Evolutionary conservation across 2,113 vertebrate genomes (phyloP).

Genomic region (Channa maculata): DNA sequence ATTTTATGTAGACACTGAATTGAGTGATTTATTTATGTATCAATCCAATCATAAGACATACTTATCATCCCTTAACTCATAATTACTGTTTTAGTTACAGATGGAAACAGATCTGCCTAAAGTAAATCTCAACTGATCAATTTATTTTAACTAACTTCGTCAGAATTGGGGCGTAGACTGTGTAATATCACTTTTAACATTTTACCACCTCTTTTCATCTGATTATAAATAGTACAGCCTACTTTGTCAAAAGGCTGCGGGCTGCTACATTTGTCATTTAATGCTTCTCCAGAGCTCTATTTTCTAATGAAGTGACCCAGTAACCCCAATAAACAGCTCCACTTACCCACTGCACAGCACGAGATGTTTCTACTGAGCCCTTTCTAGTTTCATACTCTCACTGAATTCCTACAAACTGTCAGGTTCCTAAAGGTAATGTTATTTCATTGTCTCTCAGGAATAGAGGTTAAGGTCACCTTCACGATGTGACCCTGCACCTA

Average conservation of each 20-base stretch:
- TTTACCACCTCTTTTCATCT: too few species aligned
- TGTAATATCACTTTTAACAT: too few species aligned
- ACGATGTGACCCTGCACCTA: conserved; percentile 41
- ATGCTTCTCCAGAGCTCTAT: neutral
- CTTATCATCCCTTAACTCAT: too few species aligned
- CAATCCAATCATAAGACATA: too few species aligned
- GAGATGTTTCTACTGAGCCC: neutral
- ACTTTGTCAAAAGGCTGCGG: neutral
- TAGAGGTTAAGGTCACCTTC: conserved; percentile 1
- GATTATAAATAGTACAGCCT: neutral
- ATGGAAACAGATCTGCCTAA: neutral
- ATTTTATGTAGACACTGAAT: too few species aligned
- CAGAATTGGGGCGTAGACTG: too few species aligned
- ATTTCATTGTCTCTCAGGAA: too few species aligned
- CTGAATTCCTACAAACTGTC: too few species aligned
- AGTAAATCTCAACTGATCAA: neutral
- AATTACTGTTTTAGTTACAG: neutral
- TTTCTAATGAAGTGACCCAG: conserved; percentile 48
- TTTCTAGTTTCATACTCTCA: neutral
- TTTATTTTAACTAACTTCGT: neutral
- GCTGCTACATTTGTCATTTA: neutral
- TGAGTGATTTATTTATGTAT: too few species aligned
- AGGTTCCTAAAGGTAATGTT: neutral
- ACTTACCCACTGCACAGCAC: conserved; percentile 12
- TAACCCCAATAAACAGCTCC: conserved; percentile 40